phyloP scores from a whole-genome alignment of 37 sponge, comb jelly and placozoan genomes.

The Mnemiopsis leidyi region DNA sequence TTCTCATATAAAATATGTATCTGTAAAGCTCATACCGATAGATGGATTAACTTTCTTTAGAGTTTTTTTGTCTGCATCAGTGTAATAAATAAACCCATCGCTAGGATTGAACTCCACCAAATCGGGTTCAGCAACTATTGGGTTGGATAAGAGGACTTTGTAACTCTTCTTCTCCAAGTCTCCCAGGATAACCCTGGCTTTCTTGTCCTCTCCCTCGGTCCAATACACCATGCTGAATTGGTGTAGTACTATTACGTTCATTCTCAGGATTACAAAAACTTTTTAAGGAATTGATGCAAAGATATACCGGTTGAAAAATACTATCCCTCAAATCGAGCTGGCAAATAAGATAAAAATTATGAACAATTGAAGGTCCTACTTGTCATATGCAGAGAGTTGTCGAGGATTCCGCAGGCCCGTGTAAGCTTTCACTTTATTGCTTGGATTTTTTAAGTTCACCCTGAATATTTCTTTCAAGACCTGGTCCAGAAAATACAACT shows the following conservation, averaged over 20 bases:
- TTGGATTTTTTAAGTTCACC: neutral
- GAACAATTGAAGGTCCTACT: neutral
- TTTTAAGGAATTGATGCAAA: too few species aligned
- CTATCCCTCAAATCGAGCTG: too few species aligned
- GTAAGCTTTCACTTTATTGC: neutral
- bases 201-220: neutral
- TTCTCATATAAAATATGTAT: too few species aligned
- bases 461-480: neutral
- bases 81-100: neutral
- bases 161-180: neutral
- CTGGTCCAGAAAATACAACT: neutral
- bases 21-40: neutral
- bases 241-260: neutral
- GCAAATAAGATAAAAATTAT: too few species aligned
- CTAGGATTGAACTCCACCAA: neutral
- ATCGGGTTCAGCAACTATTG: constrained; percentile 2
- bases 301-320: too few species aligned
- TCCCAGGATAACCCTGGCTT: constrained; percentile 9
- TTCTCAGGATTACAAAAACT: too few species aligned
- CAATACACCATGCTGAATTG: neutral
- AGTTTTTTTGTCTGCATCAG: constrained; percentile 1
- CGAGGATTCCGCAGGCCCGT: neutral
- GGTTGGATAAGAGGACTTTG: neutral
- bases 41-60: neutral
- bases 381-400: neutral